Percentiles rank a stretch among this genome's conserved stretches.
phyloP scores from a whole-genome alignment of 2,113 vertebrate genomes.

The Ariopsis seemanni region DNA sequence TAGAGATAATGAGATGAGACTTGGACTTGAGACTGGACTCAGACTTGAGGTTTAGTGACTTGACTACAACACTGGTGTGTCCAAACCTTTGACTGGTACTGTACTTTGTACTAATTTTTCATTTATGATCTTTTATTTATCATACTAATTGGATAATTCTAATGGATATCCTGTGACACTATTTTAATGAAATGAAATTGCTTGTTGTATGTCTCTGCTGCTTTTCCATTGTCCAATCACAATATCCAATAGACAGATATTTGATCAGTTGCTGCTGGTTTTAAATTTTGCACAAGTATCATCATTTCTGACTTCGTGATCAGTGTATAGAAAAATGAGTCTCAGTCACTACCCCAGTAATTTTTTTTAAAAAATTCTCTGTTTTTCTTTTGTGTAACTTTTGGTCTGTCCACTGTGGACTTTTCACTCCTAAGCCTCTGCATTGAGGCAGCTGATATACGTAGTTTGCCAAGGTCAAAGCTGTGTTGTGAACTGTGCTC shows the following conservation, averaged over 20 bases:
- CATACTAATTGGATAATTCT: neutral
- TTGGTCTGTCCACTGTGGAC: neutral
- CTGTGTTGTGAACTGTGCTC: constrained; percentile 31
- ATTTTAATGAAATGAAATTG: neutral
- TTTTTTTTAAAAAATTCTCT: neutral
- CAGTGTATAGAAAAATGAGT: neutral
- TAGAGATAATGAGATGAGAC: no score
- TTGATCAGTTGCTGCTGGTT: neutral
- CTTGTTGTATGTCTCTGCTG: neutral
- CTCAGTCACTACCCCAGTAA: neutral
- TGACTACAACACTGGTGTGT: no score
- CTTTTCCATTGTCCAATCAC: neutral
- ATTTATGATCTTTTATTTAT: neutral
- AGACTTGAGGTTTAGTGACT: no score
- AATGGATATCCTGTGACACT: neutral
- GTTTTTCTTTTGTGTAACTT: constrained; percentile 7
- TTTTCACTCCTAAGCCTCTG: constrained; percentile 18
- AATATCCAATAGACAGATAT: neutral
- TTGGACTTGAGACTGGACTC: no score
- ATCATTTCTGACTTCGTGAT: neutral
- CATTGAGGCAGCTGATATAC: neutral
- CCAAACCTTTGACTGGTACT: no score
- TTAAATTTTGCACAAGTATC: neutral
- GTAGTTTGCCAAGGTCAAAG: constrained; percentile 34
- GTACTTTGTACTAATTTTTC: neutral